These are phyloP conservation scores for Cetoscarus ocellatus DNA, from an alignment of 2,797 vertebrate genomes.

Conservation along the genomic window DNA sequence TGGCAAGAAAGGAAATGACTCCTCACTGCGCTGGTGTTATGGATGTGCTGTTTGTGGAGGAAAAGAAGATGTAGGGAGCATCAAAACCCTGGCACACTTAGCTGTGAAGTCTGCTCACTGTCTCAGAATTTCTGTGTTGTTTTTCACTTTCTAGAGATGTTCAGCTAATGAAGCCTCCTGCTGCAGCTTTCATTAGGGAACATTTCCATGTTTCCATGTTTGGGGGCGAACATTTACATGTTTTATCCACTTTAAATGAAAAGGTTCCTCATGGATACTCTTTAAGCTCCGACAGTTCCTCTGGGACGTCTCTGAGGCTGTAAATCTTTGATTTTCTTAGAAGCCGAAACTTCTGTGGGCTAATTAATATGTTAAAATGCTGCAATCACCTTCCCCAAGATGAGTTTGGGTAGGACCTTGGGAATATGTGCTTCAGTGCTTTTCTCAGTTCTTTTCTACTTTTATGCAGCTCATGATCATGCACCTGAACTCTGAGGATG, in stretches of 20 bases:
- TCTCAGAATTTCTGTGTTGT: constrained; percentile 36
- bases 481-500: background rate
- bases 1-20: constrained; percentile 37
- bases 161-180: constrained; percentile 63
- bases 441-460: constrained; percentile 16
- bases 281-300: constrained; percentile 39
- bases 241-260: constrained; percentile 54
- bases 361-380: constrained; percentile 53
- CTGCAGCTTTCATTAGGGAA: constrained; percentile 63
- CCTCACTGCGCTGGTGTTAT: constrained; percentile 31
- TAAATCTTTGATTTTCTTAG: constrained; percentile 49
- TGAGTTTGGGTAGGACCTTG: constrained; percentile 5
- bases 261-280: constrained; percentile 48
- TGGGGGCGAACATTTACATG: constrained; percentile 56
- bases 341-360: constrained; percentile 40
- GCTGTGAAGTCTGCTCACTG: constrained; percentile 30
- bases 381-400: constrained; percentile 42
- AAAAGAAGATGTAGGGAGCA: constrained; percentile 21
- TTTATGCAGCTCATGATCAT: constrained; percentile 11
- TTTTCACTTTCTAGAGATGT: constrained; percentile 59
- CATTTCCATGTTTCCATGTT: constrained; percentile 59
- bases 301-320: constrained; percentile 32
- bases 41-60: constrained; percentile 32
- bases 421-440: constrained; percentile 9
- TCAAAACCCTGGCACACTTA: constrained; percentile 34